phyloP scores from a whole-genome alignment of 2,113 vertebrate genomes.

The Leptobrachium ailaonicum region DNA sequence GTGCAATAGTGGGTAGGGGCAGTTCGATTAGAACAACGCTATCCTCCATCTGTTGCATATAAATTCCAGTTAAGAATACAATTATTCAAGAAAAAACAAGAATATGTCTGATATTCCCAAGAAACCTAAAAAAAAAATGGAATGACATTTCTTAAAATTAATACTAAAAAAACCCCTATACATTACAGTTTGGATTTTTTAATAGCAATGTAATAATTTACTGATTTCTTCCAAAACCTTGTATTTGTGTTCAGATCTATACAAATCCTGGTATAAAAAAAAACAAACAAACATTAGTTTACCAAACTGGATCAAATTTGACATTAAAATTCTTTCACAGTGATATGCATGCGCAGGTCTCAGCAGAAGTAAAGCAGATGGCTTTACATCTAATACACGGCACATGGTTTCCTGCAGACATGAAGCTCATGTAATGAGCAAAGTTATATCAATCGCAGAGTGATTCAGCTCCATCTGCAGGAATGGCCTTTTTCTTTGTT shows the following conservation, averaged over 20 bases:
- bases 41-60: too few species aligned
- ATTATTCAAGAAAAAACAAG: conserved; percentile 18
- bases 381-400: not conserved
- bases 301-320: not conserved
- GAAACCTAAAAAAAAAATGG: too few species aligned
- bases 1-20: conserved; percentile 50
- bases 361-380: not conserved
- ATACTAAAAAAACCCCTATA: too few species aligned
- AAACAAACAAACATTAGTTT: not conserved
- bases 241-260: too few species aligned
- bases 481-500: not conserved
- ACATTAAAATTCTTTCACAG: not conserved
- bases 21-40: conserved; percentile 32
- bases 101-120: too few species aligned
- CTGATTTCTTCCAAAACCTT: too few species aligned
- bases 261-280: too few species aligned
- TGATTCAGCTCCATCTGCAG: not conserved
- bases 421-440: conserved; percentile 1
- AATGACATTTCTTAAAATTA: too few species aligned
- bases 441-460: not conserved
- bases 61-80: too few species aligned
- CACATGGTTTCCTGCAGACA: not conserved
- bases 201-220: too few species aligned
- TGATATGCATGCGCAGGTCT: not conserved
- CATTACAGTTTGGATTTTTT: too few species aligned